Base-by-base conservation (phyloP, 2,888 invertebrate species). In the Drosophila barbarae region DNA sequence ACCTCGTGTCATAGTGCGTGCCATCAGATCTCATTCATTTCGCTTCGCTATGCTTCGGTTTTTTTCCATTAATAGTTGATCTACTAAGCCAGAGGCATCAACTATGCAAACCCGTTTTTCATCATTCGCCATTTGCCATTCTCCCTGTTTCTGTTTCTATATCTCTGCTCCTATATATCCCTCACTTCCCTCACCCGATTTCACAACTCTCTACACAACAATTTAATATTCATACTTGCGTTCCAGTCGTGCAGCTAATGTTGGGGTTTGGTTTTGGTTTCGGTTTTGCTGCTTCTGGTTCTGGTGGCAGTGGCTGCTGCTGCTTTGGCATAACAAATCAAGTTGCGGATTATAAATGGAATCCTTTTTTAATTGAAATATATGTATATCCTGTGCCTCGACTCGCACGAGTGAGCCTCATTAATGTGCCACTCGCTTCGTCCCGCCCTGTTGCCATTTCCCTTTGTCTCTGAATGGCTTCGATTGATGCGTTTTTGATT, bases 341-440 rank as follows among this genome's bases (percentile, higher is more conserved):
- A 72, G 72, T 73, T 73, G 71, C 51, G 85, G 83, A 84, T 84
- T 84, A 85, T 74, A 76, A 77, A 76, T 72, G 55, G 76, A 84
- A 85, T 85, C 83, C 85, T 71, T 85, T 84, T 84, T 84, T 85
- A 84, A 84, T 84, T 84, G 86, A 85, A 83, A 84, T 77, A 73
- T 72, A 84, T 77, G 72, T 72, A 75, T 65, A 63, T 56, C 54
- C 51, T 47, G 46, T 67, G 63, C 68, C 53, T 39, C 47, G 61
- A 51, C 42, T 36, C 50, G 39, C 41, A 51, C 60, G 59, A 69
- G 51, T 59, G 54, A 39, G 69, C 52, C 69, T 69, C 69, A 69
- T 69, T 69, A 69, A 69, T 69, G 67, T 52, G 42, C 49, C 53
- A 39, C 51, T 50, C 36, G 35, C n/a, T 28, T 35, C 10, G 6